Conservation (phyloP, 2,113 vertebrate species). For the Silurus meridionalis region DNA sequence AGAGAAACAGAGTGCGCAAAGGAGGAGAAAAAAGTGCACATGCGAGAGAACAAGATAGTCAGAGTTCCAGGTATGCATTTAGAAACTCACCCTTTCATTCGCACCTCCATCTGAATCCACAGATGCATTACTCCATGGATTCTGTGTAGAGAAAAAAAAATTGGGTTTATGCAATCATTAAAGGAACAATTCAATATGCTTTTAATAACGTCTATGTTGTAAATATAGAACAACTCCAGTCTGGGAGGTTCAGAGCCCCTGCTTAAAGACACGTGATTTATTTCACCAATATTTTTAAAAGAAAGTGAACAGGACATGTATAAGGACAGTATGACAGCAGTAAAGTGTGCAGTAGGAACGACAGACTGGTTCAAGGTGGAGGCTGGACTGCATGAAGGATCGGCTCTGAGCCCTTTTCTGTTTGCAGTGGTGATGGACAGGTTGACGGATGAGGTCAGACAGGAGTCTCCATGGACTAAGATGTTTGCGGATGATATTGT, state of each 20-base stretch:
- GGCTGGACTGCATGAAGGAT: too few species aligned
- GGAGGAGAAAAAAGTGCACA: neutral
- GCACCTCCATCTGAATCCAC: conserved; percentile 69
- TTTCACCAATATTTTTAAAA: neutral
- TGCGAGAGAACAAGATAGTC: neutral
- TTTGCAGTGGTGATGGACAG: too few species aligned
- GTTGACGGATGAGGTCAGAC: too few species aligned
- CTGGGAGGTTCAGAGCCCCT: neutral
- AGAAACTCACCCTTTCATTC: conserved; percentile 71
- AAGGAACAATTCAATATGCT: neutral
- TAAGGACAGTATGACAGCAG: too few species aligned
- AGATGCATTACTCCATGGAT: conserved; percentile 62
- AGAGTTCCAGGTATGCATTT: neutral
- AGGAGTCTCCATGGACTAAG: too few species aligned
- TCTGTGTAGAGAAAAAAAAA: conserved; percentile 56
- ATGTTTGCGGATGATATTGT: too few species aligned
- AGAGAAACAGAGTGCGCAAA: neutral
- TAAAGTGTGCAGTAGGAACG: too few species aligned
- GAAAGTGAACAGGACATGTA: neutral
- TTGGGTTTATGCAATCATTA: neutral
- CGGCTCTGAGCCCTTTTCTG: too few species aligned
- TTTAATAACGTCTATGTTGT: neutral
- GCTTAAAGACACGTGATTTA: neutral
- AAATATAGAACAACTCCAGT: neutral
- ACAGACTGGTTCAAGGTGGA: too few species aligned